Conservation (phyloP, 2,888 invertebrate genomes). For the Microchrysa polita region DNA sequence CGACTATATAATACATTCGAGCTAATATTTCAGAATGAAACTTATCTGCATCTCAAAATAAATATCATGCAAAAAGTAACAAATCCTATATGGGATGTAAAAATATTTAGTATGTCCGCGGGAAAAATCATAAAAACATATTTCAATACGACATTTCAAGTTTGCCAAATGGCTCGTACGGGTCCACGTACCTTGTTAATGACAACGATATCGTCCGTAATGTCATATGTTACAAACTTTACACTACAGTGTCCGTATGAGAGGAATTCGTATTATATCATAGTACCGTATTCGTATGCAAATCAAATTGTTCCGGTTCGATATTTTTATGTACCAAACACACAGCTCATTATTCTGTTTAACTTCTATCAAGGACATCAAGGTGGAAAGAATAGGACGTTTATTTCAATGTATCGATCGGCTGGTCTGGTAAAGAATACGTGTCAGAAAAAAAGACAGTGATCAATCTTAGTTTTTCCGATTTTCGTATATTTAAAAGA, state of each 20-base stretch:
- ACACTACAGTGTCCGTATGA: neutral
- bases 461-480: no score
- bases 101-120: neutral
- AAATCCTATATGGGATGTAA: neutral
- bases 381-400: neutral
- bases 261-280: neutral
- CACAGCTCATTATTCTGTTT: neutral
- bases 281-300: neutral
- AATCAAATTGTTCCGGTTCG: neutral
- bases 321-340: neutral
- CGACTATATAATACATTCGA: neutral
- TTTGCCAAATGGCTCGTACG: neutral
- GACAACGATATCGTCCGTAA: neutral
- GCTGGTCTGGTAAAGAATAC: neutral
- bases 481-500: no score
- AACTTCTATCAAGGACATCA: neutral
- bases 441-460: neutral
- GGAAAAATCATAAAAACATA: neutral
- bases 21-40: neutral
- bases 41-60: neutral
- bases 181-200: neutral
- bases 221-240: neutral
- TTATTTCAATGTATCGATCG: neutral
- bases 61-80: neutral
- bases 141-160: neutral